phyloP scores from a whole-genome alignment of 2,113 vertebrate species.

The Nipponia nippon region DNA sequence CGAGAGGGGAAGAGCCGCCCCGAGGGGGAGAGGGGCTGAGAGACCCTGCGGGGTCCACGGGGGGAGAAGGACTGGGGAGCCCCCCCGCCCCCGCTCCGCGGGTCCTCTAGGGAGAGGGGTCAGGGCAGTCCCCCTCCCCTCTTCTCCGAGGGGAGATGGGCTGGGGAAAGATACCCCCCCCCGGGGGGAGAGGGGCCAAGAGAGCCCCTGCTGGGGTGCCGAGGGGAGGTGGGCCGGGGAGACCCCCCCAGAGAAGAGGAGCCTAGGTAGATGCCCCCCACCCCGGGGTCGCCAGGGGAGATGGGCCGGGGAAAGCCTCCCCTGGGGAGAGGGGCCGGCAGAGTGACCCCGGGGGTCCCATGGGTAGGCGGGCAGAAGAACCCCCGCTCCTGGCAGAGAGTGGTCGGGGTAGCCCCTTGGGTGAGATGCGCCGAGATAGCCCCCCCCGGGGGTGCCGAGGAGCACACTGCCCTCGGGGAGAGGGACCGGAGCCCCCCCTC shows the following conservation, averaged over 20 bases:
- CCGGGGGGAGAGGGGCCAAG: no score
- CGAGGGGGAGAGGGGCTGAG: background rate
- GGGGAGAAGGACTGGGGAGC: background rate
- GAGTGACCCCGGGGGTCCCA: background rate
- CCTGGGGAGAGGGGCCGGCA: background rate
- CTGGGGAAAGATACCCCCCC: no score
- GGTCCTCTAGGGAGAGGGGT: background rate
- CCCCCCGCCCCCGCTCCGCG: background rate
- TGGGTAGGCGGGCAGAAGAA: background rate
- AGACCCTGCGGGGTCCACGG: no score
- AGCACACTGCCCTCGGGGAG: background rate
- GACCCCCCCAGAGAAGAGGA: background rate
- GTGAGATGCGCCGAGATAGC: background rate
- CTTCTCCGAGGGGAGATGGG: background rate
- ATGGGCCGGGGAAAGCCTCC: background rate
- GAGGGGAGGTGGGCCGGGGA: background rate
- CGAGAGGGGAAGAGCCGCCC: no score
- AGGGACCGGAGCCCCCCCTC: background rate
- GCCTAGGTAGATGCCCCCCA: no score
- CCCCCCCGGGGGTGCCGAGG: background rate
- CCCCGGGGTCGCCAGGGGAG: background rate
- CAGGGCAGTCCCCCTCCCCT: background rate
- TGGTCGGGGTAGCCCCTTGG: background rate
- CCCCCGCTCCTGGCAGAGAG: background rate
- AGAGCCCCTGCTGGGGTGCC: background rate